phyloP scores from a whole-genome alignment of 2,888 invertebrate genomes.

The Melolontha melolontha region DNA sequence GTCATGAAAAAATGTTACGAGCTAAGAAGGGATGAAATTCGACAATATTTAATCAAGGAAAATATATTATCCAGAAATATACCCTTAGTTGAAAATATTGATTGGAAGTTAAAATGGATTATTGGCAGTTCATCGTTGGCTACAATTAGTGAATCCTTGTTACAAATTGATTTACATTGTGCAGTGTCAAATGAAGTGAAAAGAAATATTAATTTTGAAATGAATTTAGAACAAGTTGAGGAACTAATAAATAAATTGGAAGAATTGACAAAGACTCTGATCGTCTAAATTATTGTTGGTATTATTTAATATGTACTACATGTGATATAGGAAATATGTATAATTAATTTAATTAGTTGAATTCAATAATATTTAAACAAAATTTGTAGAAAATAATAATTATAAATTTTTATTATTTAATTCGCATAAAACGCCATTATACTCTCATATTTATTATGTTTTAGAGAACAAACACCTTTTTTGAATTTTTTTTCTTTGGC shows the following conservation, averaged over 20 bases:
- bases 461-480: too few relatives aligned
- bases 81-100: slow-evolving; percentile 65
- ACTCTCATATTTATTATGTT: too few relatives aligned
- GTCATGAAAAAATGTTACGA: slow-evolving; percentile 57
- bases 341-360: too few relatives aligned
- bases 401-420: too few relatives aligned
- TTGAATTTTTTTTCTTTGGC: too few relatives aligned
- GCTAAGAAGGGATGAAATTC: slow-evolving; percentile 59
- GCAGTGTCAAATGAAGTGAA: slow-evolving; percentile 41
- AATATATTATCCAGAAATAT: slow-evolving; percentile 58
- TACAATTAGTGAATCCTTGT: slow-evolving; percentile 64
- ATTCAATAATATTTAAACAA: too few relatives aligned
- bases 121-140: slow-evolving; percentile 68
- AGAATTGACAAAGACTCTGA: slow-evolving; percentile 47
- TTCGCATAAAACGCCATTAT: too few relatives aligned
- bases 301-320: neutral
- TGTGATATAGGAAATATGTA: too few relatives aligned
- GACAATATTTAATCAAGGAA: slow-evolving; percentile 55
- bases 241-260: slow-evolving; percentile 55
- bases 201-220: slow-evolving; percentile 60
- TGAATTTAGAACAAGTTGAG: slow-evolving; percentile 59
- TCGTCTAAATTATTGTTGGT: neutral
- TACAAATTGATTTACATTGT: slow-evolving; percentile 66
- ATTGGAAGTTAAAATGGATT: slow-evolving; percentile 69
- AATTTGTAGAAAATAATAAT: too few relatives aligned